Percentiles rank a stretch among this genome's conserved stretches.
phyloP scores from a whole-genome alignment of 2,797 vertebrate species.

The Fistularia tabacaria region DNA sequence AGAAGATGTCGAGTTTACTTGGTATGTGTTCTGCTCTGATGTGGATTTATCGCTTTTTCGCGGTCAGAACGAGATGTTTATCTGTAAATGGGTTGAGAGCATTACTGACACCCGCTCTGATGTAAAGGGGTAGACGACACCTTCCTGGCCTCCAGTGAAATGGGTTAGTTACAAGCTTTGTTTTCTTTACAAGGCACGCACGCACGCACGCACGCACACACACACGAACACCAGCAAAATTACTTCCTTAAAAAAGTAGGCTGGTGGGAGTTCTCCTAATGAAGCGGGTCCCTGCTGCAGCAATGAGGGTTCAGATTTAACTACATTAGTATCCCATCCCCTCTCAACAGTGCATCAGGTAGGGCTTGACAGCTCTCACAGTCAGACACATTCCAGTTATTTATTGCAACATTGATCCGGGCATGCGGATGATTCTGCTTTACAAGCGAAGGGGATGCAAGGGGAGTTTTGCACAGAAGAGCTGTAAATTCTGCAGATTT shows the following conservation, averaged over 20 bases:
- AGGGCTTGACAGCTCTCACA: conserved; percentile 52
- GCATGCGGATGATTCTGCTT: conserved; percentile 43
- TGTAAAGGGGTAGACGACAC: too few relatives aligned
- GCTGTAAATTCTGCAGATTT: conserved; percentile 31
- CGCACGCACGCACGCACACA: conserved; percentile 10
- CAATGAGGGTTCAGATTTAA: conserved; percentile 68
- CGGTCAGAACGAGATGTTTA: too few relatives aligned
- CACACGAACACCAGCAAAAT: conserved; percentile 33
- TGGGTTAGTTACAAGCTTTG: too few relatives aligned
- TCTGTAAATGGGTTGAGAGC: too few relatives aligned
- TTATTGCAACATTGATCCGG: conserved; percentile 61
- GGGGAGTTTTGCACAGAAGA: too few relatives aligned
- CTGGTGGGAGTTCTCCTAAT: conserved; percentile 54
- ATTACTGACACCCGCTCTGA: too few relatives aligned
- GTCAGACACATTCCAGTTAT: conserved; percentile 57
- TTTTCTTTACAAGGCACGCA: neutral
- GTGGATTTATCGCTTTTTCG: too few relatives aligned
- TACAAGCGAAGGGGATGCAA: conserved; percentile 22
- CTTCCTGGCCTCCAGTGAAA: too few relatives aligned
- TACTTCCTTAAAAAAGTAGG: conserved; percentile 42
- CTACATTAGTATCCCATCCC: conserved; percentile 63
- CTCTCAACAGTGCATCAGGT: conserved; percentile 54
- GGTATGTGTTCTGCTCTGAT: too few relatives aligned
- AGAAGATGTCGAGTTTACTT: too few relatives aligned
- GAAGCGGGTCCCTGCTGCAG: conserved; percentile 62